A percentile compares a stretch with the other conserved stretches of the same genome.
These are phyloP conservation scores for Progne subis DNA, from an alignment of 2,113 vertebrate species.

Conservation along the genomic window DNA sequence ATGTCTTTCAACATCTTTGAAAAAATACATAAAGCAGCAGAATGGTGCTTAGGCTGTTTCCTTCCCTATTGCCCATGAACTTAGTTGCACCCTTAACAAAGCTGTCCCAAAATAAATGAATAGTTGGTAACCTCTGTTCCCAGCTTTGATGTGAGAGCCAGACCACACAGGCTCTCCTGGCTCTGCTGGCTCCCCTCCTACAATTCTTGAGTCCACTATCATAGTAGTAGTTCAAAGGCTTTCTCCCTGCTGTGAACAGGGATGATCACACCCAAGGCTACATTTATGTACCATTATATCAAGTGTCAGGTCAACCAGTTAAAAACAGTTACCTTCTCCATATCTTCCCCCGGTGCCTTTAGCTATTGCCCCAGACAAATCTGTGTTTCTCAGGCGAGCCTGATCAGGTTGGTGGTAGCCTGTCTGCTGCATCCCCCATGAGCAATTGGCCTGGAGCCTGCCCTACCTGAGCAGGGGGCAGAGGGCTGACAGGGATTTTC, in stretches of 20 bases:
- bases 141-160: background rate
- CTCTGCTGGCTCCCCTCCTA: background rate
- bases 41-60: background rate
- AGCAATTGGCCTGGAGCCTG: accelerated
- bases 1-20: background rate
- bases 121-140: background rate
- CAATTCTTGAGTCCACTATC: background rate
- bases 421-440: background rate
- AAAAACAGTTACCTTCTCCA: background rate
- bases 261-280: background rate
- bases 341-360: background rate
- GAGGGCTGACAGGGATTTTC: background rate
- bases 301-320: background rate
- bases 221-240: background rate
- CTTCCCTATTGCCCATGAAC: background rate
- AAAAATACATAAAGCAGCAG: background rate
- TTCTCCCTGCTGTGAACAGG: background rate
- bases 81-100: background rate
- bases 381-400: background rate
- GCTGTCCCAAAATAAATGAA: background rate
- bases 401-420: background rate
- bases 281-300: background rate
- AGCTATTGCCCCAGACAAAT: background rate
- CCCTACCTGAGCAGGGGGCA: background rate
- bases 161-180: background rate